Evolutionary conservation across 2,113 vertebrate genomes (phyloP).

Genomic region (Emberiza fucata): DNA sequence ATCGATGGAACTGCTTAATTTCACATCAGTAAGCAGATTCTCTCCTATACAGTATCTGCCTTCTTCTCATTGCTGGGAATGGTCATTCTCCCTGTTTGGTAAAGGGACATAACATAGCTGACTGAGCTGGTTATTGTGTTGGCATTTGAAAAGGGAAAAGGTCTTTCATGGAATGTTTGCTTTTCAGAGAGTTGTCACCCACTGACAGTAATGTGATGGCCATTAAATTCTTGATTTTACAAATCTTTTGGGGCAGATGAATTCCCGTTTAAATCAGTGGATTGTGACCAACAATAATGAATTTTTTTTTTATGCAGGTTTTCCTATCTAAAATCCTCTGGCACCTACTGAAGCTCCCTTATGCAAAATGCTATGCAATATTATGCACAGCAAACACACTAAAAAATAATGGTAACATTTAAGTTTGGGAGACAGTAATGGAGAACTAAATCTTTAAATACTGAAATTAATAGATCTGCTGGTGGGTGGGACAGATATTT

Average conservation of each 20-base stretch:
- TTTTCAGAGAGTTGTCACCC: not conserved
- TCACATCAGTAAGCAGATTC: not conserved
- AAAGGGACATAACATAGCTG: not conserved
- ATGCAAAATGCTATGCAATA: not conserved
- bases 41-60: not conserved
- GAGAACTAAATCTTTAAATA: not conserved
- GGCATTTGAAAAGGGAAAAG: not conserved
- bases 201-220: not conserved
- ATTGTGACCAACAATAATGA: not conserved
- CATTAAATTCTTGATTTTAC: not conserved
- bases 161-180: not conserved
- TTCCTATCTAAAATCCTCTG: not conserved
- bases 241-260: not conserved
- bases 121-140: not conserved
- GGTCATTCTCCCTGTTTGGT: not conserved
- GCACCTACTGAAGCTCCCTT: not conserved
- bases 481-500: conserved; percentile 4
- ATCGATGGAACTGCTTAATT: not conserved
- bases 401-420: not conserved
- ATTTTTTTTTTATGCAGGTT: not conserved
- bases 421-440: not conserved
- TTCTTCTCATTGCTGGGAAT: not conserved
- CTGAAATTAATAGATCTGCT: not conserved
- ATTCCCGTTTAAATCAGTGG: not conserved
- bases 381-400: not conserved